Base-by-base conservation (phyloP, 2,888 invertebrate genomes). In the Syrista parreyssii region DNA sequence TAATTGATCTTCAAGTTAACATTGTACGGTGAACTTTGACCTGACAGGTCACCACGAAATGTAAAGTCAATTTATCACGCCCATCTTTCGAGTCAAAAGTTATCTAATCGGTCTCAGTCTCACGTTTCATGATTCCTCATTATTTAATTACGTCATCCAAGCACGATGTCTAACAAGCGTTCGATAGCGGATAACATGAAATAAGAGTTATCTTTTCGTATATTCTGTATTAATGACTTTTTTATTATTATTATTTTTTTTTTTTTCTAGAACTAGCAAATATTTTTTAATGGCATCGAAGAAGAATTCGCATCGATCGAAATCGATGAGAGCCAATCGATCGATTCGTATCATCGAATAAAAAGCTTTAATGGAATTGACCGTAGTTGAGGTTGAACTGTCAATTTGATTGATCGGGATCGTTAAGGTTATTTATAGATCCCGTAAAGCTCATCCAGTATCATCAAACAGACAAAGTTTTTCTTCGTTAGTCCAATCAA, bases 121-220 rank as follows among this genome's bases (percentile, higher is more conserved):
- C 23, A 9, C 55, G 55, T 23, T 34, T 34, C 4, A 34, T n/a
- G n/a, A n/a, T n/a, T n/a, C n/a, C n/a, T n/a, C n/a, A n/a, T n/a
- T n/a, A n/a, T n/a, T n/a, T n/a, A n/a, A n/a, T n/a, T n/a, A n/a
- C n/a, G n/a, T n/a, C n/a, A n/a, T n/a, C n/a, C n/a, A n/a, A n/a
- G n/a, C n/a, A n/a, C n/a, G n/a, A n/a, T n/a, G n/a, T n/a, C 81
- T 79, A 78, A 81, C 79, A 77, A 79, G 78, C 9, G 9, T 55
- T 55, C 9, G 55, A 55, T 55, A 55, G 55, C 15, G 2, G 55
- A 55, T 55, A 55, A 55, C 55, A 6, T 9, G 23, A 55, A 23
- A 9, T 55, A 55, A 55, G 23, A 23, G 9, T 55, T 23, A 15
- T 55, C 23, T 23, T 23, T 55, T 23, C 0, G 1, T 23, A 55